These are phyloP conservation scores for Diachasma alloeum DNA, from an alignment of 1,140 invertebrate species.

Conservation along the genomic window DNA sequence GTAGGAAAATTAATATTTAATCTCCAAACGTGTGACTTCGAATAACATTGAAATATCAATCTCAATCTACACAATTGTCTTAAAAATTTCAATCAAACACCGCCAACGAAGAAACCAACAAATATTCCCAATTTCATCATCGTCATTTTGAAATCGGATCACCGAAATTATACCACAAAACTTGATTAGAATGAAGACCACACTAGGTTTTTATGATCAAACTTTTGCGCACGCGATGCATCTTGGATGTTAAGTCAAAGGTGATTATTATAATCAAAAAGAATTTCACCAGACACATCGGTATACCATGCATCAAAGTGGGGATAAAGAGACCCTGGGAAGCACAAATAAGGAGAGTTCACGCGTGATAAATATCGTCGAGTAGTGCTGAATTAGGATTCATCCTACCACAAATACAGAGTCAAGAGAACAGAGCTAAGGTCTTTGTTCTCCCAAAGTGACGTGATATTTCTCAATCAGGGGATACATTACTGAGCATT, in stretches of 20 bases:
- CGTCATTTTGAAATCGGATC: too few relatives aligned
- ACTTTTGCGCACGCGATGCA: background rate
- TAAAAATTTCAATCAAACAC: too few relatives aligned
- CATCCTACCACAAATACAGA: background rate
- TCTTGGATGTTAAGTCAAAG: background rate
- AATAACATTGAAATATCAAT: too few relatives aligned
- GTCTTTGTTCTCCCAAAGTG: background rate
- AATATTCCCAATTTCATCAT: too few relatives aligned
- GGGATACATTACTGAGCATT: background rate
- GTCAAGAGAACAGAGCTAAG: background rate
- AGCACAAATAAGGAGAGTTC: conserved; percentile 5
- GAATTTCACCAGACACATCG: background rate
- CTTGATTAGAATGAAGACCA: too few relatives aligned
- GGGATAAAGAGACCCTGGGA: conserved; percentile 9
- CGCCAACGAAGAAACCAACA: too few relatives aligned
- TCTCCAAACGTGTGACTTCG: too few relatives aligned
- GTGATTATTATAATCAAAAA: background rate
- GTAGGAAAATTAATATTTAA: too few relatives aligned
- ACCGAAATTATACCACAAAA: too few relatives aligned
- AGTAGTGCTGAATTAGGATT: background rate
- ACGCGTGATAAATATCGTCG: conserved; percentile 21
- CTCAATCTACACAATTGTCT: too few relatives aligned
- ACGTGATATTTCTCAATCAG: background rate
- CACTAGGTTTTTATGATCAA: too few relatives aligned
- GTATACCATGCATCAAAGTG: background rate